Percentiles rank a stretch among this genome's conserved stretches.
Evolutionary conservation across 1,140 invertebrate genomes (phyloP).

Genomic region (Nephotettix cincticeps): DNA sequence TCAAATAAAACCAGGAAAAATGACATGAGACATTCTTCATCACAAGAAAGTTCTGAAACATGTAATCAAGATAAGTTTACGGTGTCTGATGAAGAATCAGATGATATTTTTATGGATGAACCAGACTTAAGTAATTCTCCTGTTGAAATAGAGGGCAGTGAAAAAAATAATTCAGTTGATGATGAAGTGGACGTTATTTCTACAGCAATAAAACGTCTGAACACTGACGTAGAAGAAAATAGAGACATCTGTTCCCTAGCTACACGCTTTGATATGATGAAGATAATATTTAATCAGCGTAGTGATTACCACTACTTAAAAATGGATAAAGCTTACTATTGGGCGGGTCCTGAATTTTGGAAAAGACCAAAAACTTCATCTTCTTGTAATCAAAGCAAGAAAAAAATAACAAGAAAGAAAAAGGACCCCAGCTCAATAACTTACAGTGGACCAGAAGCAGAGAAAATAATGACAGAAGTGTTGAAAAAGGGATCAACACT

Average conservation of each 20-base stretch:
- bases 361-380: not conserved
- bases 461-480: not conserved
- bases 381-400: not conserved
- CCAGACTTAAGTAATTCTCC: too few relatives aligned
- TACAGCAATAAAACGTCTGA: not conserved
- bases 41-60: too few relatives aligned
- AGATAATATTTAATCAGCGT: not conserved
- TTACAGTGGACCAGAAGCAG: not conserved
- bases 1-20: not conserved
- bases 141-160: too few relatives aligned
- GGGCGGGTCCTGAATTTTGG: conserved; percentile 2
- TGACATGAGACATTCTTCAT: too few relatives aligned
- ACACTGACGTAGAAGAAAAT: not conserved
- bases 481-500: not conserved
- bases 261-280: not conserved
- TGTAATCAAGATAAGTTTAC: too few relatives aligned
- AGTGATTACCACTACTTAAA: not conserved
- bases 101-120: too few relatives aligned
- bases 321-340: not conserved
- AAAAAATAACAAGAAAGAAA: not conserved
- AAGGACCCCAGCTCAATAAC: not conserved
- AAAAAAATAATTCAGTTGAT: not conserved
- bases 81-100: too few relatives aligned
- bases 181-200: not conserved
- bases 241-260: not conserved